Percentiles rank a stretch among this genome's conserved stretches.
Evolutionary conservation across 2,888 invertebrate species (phyloP).

Genomic region (Brachyptera putata): DNA sequence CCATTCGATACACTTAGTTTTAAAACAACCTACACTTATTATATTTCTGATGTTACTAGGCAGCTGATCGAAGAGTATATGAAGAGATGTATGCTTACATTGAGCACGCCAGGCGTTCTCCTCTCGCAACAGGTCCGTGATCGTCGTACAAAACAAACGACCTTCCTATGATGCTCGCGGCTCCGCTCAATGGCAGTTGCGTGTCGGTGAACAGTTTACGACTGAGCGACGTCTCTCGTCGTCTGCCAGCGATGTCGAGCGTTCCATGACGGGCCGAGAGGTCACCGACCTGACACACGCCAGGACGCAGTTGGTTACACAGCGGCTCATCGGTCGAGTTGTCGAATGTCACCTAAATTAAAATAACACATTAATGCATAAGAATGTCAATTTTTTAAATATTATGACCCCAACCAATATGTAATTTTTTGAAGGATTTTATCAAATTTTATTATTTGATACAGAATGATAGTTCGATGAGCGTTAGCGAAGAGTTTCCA

Average conservation of each 20-base stretch:
- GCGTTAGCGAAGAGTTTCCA: no score
- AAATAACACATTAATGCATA: not conserved
- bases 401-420: no score
- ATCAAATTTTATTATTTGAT: no score
- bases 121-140: constrained; percentile 79
- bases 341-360: constrained; percentile 58
- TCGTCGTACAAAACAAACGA: constrained; percentile 86
- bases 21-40: no score
- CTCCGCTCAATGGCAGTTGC: constrained; percentile 58
- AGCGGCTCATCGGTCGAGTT: constrained; percentile 54
- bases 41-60: no score
- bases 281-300: constrained; percentile 72
- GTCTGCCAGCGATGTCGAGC: constrained; percentile 71
- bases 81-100: no score
- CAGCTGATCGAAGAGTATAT: no score
- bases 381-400: no score
- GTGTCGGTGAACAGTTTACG: constrained; percentile 75
- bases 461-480: no score
- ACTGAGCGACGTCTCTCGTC: constrained; percentile 61
- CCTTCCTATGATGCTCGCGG: constrained; percentile 68
- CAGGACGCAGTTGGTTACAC: constrained; percentile 55
- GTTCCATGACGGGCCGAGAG: constrained; percentile 65
- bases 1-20: no score
- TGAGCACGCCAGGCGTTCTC: constrained; percentile 84
- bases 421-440: no score